phyloP scores from a whole-genome alignment of 1,140 invertebrate genomes.

The Pseudomyrmex gracilis region DNA sequence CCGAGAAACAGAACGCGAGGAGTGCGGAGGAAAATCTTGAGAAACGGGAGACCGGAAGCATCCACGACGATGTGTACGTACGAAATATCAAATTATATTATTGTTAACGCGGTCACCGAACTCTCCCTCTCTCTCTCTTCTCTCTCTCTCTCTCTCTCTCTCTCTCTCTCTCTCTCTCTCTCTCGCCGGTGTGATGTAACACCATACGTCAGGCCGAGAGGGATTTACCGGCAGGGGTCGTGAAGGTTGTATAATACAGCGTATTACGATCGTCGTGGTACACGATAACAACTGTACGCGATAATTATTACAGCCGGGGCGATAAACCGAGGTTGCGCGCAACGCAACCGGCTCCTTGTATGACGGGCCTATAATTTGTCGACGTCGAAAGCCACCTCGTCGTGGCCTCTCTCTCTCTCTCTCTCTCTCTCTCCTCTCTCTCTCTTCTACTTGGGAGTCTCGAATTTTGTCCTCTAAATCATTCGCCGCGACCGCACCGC shows the following conservation, averaged over 20 bases:
- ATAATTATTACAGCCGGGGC: slow-evolving; percentile 52
- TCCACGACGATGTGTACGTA: neutral
- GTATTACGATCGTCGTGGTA: slow-evolving; percentile 53
- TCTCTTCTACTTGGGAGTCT: neutral
- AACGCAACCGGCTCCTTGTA: slow-evolving; percentile 29
- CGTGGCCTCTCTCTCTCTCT: no score
- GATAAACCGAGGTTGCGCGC: slow-evolving; percentile 41
- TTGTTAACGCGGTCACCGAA: neutral
- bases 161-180: no score
- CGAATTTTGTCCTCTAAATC: slow-evolving; percentile 65
- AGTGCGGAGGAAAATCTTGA: no score
- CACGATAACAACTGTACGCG: slow-evolving; percentile 42
- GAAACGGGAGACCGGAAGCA: no score
- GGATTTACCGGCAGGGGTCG: slow-evolving; percentile 33
- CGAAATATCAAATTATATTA: slow-evolving; percentile 3
- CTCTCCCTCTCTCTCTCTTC: no score
- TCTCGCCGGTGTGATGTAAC: neutral
- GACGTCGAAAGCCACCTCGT: neutral
- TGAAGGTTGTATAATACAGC: slow-evolving; percentile 41
- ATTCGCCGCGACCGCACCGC: slow-evolving; percentile 33
- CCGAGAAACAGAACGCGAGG: neutral
- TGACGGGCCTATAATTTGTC: slow-evolving; percentile 52
- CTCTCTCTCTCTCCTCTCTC: neutral
- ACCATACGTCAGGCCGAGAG: slow-evolving; percentile 28
- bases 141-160: no score